phyloP scores from a whole-genome alignment of 1,140 invertebrate genomes.

The Drosophila paulistorum region DNA sequence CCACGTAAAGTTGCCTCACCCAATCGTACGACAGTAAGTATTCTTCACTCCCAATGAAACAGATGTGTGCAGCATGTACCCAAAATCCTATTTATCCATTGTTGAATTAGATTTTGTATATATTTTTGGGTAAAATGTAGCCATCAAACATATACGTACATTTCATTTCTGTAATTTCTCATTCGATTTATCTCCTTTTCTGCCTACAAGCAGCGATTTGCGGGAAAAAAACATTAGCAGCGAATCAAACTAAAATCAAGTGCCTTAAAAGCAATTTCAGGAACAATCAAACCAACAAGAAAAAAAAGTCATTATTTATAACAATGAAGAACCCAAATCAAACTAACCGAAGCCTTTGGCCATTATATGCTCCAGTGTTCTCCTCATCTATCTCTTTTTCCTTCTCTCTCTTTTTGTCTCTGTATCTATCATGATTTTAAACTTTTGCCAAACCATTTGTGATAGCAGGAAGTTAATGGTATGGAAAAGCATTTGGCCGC shows the following conservation, averaged over 20 bases:
- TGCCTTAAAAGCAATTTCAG: slow-evolving; percentile 52
- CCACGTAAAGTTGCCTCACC: slow-evolving; percentile 13
- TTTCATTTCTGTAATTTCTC: slow-evolving; percentile 15
- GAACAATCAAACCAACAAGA: neutral
- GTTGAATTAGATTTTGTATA: neutral
- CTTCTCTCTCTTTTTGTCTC: neutral
- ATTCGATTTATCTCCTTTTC: slow-evolving; percentile 12
- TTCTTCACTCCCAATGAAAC: neutral
- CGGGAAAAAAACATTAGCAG: slow-evolving; percentile 49
- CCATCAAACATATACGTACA: neutral
- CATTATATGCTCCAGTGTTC: neutral
- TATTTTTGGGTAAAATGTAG: neutral
- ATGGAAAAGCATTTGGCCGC: slow-evolving; percentile 83
- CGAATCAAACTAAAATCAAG: slow-evolving; percentile 31
- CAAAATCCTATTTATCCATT: neutral
- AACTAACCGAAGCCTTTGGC: slow-evolving; percentile 26
- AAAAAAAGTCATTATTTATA: neutral
- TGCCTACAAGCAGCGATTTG: slow-evolving; percentile 50
- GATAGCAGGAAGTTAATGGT: slow-evolving; percentile 2
- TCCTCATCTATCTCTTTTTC: too few relatives aligned
- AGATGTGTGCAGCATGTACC: neutral
- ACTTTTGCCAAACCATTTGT: slow-evolving; percentile 16
- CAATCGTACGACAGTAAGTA: slow-evolving; percentile 30
- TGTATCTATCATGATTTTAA: neutral
- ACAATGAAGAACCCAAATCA: neutral